Evolutionary conservation across 2,797 vertebrate genomes (phyloP), one percentile per base, ranked within the genome.

Genomic region (Falco naumanni): DNA sequence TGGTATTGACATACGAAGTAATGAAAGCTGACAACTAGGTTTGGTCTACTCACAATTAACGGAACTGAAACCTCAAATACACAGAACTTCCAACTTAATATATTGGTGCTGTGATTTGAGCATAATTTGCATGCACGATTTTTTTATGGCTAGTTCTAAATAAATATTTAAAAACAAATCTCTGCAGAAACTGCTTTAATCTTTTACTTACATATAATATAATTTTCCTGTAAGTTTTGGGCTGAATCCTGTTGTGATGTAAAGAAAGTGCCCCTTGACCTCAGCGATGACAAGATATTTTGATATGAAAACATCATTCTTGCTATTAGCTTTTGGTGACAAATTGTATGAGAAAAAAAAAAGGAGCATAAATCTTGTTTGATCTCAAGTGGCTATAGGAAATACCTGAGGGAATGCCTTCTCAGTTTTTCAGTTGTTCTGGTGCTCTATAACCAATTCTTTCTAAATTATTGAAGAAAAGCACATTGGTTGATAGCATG

Each of bases 121-220:
- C 56, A 29, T 61, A 76, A 89, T 71, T 89, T 90, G 8, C 56
- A 76, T 48, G 71, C 45, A 24, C 7, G 6, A 1, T 53, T 81
- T 92, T 81, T 84, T 29, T 31, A 75, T 39, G 59, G 19, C n/a
- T 60, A 54, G 13, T 69, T 75, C 11, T 77, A 75, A 83, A 80
- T 37, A 54, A 66, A 34, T 83, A 63, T 53, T 82, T 84, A 64
- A 83, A 16, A 41, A 47, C 9, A 71, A 50, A 34, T 69, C 22
- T 50, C 78, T 64, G 5, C 61, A 50, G 53, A 63, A 85, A 56
- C 33, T 59, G 10, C 65, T 79, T 75, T 61, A 26, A 34, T 66
- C 5, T 75, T 65, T 53, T 39, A n/a, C 18, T 6, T 50, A n/a
- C 0, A 0, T 25, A 8, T 25, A 63, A 26, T 79, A 25, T 1